phyloP scores from a whole-genome alignment of 2,113 vertebrate genomes.

The Meriones unguiculatus region DNA sequence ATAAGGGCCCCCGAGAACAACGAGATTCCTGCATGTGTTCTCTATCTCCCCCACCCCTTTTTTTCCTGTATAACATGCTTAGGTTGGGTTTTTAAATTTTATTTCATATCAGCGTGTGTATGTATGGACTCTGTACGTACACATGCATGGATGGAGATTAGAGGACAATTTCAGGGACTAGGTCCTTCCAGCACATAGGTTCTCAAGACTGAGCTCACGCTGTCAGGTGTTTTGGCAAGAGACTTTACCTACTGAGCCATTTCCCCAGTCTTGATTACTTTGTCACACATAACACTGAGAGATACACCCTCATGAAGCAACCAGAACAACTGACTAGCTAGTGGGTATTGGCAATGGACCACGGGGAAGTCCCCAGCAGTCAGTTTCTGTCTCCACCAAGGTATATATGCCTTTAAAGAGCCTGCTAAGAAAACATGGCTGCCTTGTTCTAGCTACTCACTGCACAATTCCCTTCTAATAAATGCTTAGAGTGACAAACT shows the following conservation, averaged over 20 bases:
- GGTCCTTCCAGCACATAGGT: neutral
- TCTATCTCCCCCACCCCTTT: neutral
- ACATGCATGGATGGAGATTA: neutral
- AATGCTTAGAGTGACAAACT: neutral
- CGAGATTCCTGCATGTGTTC: neutral
- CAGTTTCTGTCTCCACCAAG: neutral
- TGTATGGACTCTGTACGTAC: too few species aligned
- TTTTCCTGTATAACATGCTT: neutral
- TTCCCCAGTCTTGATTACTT: neutral
- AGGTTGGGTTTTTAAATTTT: neutral
- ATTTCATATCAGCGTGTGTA: neutral
- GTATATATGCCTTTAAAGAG: neutral
- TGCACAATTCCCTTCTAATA: constrained; percentile 11
- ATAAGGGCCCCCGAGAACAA: neutral
- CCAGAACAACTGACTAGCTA: neutral
- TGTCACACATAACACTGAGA: neutral
- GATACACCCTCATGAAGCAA: neutral
- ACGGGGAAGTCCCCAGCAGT: neutral
- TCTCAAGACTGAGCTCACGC: neutral
- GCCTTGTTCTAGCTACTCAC: neutral
- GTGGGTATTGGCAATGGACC: neutral
- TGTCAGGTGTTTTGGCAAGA: neutral
- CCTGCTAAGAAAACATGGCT: neutral
- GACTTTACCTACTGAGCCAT: neutral
- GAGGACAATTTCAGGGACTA: neutral